Evolutionary conservation across 2,113 vertebrate species (phyloP).

Genomic region (Australoheros scitulus): DNA sequence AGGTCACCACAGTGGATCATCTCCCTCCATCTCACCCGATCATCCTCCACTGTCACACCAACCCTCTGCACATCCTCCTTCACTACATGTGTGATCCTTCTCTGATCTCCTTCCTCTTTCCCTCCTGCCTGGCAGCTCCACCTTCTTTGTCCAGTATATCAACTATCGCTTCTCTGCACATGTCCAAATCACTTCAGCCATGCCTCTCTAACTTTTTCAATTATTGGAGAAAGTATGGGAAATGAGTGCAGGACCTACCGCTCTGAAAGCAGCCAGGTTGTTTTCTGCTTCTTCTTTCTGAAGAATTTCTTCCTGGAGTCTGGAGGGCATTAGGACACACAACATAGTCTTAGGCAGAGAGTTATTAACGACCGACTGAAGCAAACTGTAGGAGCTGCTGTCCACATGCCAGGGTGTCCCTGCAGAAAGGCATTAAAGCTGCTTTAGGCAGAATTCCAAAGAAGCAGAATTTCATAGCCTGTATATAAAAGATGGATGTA

Average conservation of each 20-base stretch:
- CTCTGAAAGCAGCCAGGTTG: slow-evolving; percentile 91
- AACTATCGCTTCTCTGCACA: not conserved
- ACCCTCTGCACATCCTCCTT: not conserved
- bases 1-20: too few relatives aligned
- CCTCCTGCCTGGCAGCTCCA: not conserved
- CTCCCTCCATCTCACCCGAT: too few relatives aligned
- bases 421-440: not conserved
- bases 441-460: not conserved
- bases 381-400: not conserved
- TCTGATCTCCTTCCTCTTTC: rapidly evolving
- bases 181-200: not conserved
- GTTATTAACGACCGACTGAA: not conserved
- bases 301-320: slow-evolving; percentile 92
- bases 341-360: not conserved
- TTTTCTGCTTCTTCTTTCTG: slow-evolving; percentile 93
- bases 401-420: not conserved
- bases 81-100: not conserved
- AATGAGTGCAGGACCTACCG: slow-evolving; percentile 78
- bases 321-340: slow-evolving; percentile 47
- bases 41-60: too few relatives aligned
- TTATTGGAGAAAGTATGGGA: not conserved
- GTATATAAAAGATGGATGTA: not conserved
- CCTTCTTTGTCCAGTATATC: not conserved
- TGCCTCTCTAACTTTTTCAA: not conserved
- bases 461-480: not conserved